Base-by-base conservation (phyloP, 2,113 vertebrate species). In the Emydura subglobosa region DNA sequence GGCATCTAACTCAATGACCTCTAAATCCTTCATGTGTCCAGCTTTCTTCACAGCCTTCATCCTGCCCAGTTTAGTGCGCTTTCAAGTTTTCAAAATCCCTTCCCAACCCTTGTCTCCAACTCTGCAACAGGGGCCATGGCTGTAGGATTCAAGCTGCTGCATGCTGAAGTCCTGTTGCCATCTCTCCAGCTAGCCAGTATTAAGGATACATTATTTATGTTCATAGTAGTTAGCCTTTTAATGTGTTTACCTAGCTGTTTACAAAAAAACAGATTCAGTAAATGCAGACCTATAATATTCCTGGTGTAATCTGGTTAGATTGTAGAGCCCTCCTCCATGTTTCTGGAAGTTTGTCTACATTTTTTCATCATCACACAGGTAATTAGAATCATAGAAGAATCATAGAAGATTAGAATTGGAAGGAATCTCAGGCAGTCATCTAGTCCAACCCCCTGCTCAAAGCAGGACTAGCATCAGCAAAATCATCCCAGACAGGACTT, bases 11-110 rank as follows among this genome's bases (percentile, higher is more conserved):
- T 89, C 10, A 31, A 27, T 94, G 89, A 86, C 6, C 25, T 78
- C 84, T 74, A 92, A 93, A 83, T 89, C 93, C 85, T 92, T 94
- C 87, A 57, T 79, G 31, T 85, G 82, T 10, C 42, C 59, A 39
- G 25, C 44, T 79, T 65, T 81, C 34, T 76, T 5, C 44, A 92
- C 79, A n/a, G 3, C 74, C 90, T 86, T 54, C 74, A 89, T 27
- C 49, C 8, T 3, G 59, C 4, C 27, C 59, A 29, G 7, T 65
- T 95, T 76, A 65, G 34, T 14, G 83, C 5, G 54, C 25, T 25
- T 53, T 3, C 6, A 68, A n/a, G 17, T 11, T 81, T 88, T 83
- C 44, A 21, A 87, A 91, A 51, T 4, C 44, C 1, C 39, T 74
- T 27, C 4, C 25, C 25, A 22, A 44, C 21, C 24, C 72, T 42